phyloP scores from a whole-genome alignment of 2,797 vertebrate genomes.

The Pelobates cultripes region DNA sequence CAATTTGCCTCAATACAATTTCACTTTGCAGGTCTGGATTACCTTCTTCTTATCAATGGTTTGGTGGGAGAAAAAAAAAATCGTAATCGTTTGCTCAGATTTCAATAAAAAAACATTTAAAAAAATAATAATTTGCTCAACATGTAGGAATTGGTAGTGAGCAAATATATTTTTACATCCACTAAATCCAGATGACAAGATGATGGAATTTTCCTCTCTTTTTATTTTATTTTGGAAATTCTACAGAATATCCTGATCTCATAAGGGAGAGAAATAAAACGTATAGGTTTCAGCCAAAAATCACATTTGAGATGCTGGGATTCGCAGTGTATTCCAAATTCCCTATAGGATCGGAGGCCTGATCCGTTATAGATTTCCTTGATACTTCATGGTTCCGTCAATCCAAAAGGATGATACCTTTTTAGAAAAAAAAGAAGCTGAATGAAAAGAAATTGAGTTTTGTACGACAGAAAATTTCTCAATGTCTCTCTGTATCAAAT shows the following conservation, averaged over 20 bases:
- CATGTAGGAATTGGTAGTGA: too few species aligned
- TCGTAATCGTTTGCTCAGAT: too few species aligned
- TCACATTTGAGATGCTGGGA: conserved; percentile 26
- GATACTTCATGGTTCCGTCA: conserved; percentile 13
- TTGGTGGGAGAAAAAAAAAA: not conserved
- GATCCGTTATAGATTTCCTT: not conserved
- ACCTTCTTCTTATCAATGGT: not conserved
- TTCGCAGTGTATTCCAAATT: conserved; percentile 18
- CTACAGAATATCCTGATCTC: not conserved
- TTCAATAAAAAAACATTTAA: too few species aligned
- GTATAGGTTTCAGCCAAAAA: conserved; percentile 25
- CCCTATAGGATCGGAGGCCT: conserved; percentile 13
- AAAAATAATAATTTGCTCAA: too few species aligned
- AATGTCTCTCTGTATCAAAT: not conserved
- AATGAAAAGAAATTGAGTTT: not conserved
- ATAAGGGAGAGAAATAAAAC: not conserved
- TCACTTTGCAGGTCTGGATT: not conserved
- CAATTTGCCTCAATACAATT: not conserved
- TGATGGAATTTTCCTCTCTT: too few species aligned
- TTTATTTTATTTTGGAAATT: not conserved
- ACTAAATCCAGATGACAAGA: too few species aligned
- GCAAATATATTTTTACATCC: too few species aligned
- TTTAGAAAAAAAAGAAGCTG: not conserved
- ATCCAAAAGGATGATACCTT: not conserved
- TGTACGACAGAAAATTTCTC: not conserved